Base-by-base conservation (phyloP, 2,888 invertebrate species). In the Cabera pusaria region DNA sequence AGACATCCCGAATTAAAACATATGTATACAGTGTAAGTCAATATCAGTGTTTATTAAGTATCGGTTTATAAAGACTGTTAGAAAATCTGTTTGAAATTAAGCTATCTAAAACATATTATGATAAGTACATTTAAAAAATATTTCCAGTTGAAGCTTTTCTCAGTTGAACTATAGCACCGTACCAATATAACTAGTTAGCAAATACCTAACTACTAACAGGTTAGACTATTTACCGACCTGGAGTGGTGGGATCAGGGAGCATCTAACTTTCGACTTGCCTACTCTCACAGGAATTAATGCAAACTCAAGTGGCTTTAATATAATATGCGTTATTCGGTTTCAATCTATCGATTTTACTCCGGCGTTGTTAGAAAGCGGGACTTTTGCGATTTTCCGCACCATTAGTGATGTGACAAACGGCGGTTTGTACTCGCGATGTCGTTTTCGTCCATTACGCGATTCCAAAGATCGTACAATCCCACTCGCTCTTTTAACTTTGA, bases 391-490 rank as follows among this genome's bases (percentile, higher is more conserved):
- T 85, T 84, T 80, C 78, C 72, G 61, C 70, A 56, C 81, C 83
- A 83, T 85, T 84, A 81, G 76, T 75, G 68, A 71, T 72, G 76
- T 82, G 84, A 83, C 80, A 80, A 82, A 83, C 79, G 76, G 74
- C 63, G 74, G 72, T 75, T 79, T 77, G 73, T 80, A 80, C 72
- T 72, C 74, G 62, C 70, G 69, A 74, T 80, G 82, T 78, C 82
- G 75, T 83, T 81, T 78, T 67, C 73, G 71, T 76, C 75, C 74
- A 83, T 82, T 81, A 81, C 68, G 72, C 71, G 74, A 80, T 80
- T 77, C 71, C 69, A 66, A 74, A 79, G 72, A 81, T 79, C 68
- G 65, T 72, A 76, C 70, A 70, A 73, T 73, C 67, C 72, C 69
- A 67, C 71, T 71, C 72, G 73, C 71, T 71, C 72, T 66, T 79